Evolutionary conservation across 2,888 invertebrate genomes (phyloP).

Genomic region (Cheilosia vulpina): DNA sequence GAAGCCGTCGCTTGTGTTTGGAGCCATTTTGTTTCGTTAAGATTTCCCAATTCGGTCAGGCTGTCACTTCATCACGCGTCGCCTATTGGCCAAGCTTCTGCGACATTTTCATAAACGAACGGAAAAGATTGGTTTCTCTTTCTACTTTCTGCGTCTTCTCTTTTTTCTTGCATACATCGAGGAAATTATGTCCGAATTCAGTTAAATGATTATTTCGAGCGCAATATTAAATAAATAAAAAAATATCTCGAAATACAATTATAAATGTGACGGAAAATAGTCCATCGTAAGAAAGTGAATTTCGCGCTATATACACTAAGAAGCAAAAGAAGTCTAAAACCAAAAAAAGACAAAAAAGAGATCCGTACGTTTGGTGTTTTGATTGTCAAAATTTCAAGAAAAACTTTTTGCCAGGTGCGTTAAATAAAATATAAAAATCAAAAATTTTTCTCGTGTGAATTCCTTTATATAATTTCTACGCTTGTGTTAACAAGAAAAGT

Average conservation of each 20-base stretch:
- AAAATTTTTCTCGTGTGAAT: constrained; percentile 17
- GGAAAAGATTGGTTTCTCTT: constrained; percentile 75
- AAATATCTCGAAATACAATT: constrained; percentile 20
- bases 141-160: constrained; percentile 75
- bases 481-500: constrained; percentile 2
- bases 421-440: constrained; percentile 16
- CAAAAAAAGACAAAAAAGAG: constrained; percentile 26
- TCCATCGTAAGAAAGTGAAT: constrained; percentile 51
- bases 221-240: constrained; percentile 26
- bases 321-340: constrained; percentile 24
- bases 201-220: constrained; percentile 39
- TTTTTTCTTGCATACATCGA: constrained; percentile 76
- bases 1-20: constrained; percentile 58
- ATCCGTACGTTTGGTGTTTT: constrained; percentile 64
- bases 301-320: constrained; percentile 54
- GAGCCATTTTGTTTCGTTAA: constrained; percentile 78
- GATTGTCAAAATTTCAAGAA: constrained; percentile 62
- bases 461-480: constrained; percentile 40
- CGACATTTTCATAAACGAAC: constrained; percentile 77
- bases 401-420: constrained; percentile 58
- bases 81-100: constrained; percentile 76
- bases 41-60: constrained; percentile 29
- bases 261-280: constrained; percentile 60
- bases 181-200: constrained; percentile 52
- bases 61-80: constrained; percentile 73